Conservation (phyloP, 2,113 vertebrate genomes). For the Brienomyrus brachyistius region DNA sequence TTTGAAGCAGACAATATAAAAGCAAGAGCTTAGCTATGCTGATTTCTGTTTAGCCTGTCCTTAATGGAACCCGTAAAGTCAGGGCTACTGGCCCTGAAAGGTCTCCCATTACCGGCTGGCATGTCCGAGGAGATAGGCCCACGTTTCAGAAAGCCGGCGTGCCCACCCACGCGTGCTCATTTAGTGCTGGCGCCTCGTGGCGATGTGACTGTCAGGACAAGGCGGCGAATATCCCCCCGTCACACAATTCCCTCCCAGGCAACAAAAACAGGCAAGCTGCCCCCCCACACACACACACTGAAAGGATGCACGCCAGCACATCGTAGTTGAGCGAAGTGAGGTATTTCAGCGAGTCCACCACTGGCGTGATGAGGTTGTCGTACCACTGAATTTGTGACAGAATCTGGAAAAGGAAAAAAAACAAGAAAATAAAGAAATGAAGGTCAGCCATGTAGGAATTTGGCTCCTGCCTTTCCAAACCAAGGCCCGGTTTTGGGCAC, state of each 20-base stretch:
- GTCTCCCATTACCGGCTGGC: neutral
- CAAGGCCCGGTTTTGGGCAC: neutral
- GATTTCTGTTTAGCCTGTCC: neutral
- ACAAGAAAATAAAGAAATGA: conserved; percentile 16
- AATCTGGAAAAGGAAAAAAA: conserved; percentile 61
- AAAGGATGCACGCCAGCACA: conserved; percentile 97
- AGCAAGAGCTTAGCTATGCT: neutral
- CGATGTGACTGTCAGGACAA: neutral
- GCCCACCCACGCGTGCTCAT: neutral
- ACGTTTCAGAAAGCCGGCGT: neutral
- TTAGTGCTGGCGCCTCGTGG: neutral
- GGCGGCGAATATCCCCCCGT: neutral
- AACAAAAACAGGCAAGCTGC: neutral
- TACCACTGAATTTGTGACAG: conserved; percentile 98
- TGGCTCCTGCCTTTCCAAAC: neutral
- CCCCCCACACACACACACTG: neutral
- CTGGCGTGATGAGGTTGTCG: conserved; percentile 93
- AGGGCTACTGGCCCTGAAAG: neutral
- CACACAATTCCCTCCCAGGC: neutral
- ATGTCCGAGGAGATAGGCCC: neutral
- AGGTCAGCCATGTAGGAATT: neutral
- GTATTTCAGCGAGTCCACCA: conserved; percentile 98
- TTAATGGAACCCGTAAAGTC: neutral
- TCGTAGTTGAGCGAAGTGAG: conserved; percentile 98
- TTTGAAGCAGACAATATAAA: neutral